Conservation (phyloP, 2,888 invertebrate species). For the Chalcis sispes region DNA sequence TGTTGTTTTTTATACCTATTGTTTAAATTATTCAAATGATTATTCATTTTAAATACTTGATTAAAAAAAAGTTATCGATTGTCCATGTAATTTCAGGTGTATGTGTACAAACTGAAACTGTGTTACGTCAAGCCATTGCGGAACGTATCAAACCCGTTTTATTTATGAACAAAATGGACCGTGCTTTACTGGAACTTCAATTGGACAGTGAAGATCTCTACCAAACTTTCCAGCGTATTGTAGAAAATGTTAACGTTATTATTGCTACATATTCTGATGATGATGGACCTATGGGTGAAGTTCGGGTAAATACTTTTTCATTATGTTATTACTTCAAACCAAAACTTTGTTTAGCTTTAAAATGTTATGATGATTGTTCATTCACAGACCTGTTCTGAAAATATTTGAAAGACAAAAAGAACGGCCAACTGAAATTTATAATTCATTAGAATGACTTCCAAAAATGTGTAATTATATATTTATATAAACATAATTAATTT, state of each 20-base stretch:
- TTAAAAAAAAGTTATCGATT: neutral
- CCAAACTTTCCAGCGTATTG: slow-evolving; percentile 99
- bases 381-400: slow-evolving; percentile 53
- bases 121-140: slow-evolving; percentile 99
- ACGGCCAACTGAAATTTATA: slow-evolving; percentile 57
- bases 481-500: neutral
- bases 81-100: slow-evolving; percentile 83
- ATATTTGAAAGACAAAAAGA: slow-evolving; percentile 54
- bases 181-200: slow-evolving; percentile 97
- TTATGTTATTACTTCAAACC: slow-evolving; percentile 16
- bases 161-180: slow-evolving; percentile 99
- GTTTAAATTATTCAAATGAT: too few relatives aligned
- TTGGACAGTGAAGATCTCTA: slow-evolving; percentile 97
- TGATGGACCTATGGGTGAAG: slow-evolving; percentile 99
- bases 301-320: slow-evolving; percentile 83
- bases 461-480: slow-evolving; percentile 1
- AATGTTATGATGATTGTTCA: slow-evolving; percentile 57
- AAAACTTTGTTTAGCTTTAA: slow-evolving; percentile 2
- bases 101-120: slow-evolving; percentile 99
- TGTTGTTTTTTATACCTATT: neutral
- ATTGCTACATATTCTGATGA: slow-evolving; percentile 99
- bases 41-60: slow-evolving; percentile 7
- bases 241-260: slow-evolving; percentile 99
- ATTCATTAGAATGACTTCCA: slow-evolving; percentile 1
- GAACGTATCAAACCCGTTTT: slow-evolving; percentile 99